A percentile compares a stretch with the other conserved stretches of the same genome.
phyloP scores from a whole-genome alignment of 2,113 vertebrate species.

The human (Homo sapiens) region DNA sequence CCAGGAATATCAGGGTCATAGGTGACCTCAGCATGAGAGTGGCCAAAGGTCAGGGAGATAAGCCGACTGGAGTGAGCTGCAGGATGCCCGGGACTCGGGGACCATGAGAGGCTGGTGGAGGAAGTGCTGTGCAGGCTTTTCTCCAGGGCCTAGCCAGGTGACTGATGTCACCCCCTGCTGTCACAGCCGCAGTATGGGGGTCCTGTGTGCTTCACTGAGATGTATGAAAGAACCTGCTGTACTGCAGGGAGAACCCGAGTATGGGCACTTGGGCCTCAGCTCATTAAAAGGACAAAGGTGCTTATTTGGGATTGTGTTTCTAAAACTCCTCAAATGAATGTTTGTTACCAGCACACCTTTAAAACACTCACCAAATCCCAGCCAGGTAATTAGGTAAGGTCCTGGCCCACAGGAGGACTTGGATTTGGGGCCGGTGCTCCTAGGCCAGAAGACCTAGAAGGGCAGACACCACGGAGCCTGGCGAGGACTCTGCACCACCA shows the following conservation, averaged over 20 bases:
- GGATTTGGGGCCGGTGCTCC: not conserved
- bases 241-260: not conserved
- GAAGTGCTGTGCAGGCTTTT: not conserved
- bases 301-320: not conserved
- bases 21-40: not conserved
- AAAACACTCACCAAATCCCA: not conserved
- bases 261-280: not conserved
- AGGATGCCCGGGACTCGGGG: not conserved
- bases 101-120: not conserved
- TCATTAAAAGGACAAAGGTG: not conserved
- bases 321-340: not conserved
- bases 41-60: not conserved
- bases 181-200: not conserved
- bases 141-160: not conserved
- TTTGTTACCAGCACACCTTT: not conserved
- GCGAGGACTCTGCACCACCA: not conserved
- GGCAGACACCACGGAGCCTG: rapidly evolving
- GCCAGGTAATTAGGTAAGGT: not conserved
- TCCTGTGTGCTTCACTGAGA: not conserved
- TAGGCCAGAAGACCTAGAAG: not conserved
- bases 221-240: not conserved
- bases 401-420: not conserved
- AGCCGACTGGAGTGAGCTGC: too few species aligned
- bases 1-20: not conserved
- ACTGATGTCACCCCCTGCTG: not conserved